These are phyloP conservation scores for Dendrolimus houi DNA, from an alignment of 2,888 invertebrate species.

Conservation along the genomic window DNA sequence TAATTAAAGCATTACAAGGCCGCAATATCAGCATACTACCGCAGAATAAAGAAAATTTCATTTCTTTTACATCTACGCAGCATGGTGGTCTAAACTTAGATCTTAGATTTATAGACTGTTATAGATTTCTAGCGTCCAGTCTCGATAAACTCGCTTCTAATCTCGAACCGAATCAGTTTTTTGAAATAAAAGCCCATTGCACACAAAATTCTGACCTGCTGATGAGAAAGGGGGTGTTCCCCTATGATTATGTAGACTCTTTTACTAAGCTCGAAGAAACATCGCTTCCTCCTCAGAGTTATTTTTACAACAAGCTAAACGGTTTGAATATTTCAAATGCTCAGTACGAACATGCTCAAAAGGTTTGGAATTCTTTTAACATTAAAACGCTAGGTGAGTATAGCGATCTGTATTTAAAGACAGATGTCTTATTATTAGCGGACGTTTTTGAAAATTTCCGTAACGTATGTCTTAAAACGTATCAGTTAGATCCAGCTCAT, in stretches of 20 bases:
- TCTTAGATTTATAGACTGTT: not conserved
- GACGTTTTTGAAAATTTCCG: slow-evolving; percentile 36
- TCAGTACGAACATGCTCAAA: slow-evolving; percentile 17
- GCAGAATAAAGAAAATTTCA: slow-evolving; percentile 7
- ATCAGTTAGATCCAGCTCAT: slow-evolving; percentile 4
- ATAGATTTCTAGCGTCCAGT: not conserved
- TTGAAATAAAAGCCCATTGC: not conserved
- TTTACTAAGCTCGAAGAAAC: slow-evolving; percentile 10
- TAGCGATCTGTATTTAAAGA: slow-evolving; percentile 26
- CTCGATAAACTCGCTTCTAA: slow-evolving; percentile 4
- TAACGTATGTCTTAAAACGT: slow-evolving; percentile 19
- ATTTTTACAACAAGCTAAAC: slow-evolving; percentile 10
- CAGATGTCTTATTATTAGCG: slow-evolving; percentile 25
- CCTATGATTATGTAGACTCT: slow-evolving; percentile 17
- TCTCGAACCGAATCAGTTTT: slow-evolving; percentile 3
- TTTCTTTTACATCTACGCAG: slow-evolving; percentile 4
- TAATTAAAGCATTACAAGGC: slow-evolving; percentile 3
- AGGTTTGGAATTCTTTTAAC: slow-evolving; percentile 23
- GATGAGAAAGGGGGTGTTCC: slow-evolving; percentile 17
- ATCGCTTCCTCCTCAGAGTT: slow-evolving; percentile 10
- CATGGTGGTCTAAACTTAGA: not conserved
- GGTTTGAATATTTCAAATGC: slow-evolving; percentile 14
- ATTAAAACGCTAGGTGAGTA: slow-evolving; percentile 23
- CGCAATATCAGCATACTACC: slow-evolving; percentile 1
- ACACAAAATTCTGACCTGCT: slow-evolving; percentile 4